These are phyloP conservation scores for Geotrupes spiniger DNA, from an alignment of 2,888 invertebrate species.

Conservation along the genomic window DNA sequence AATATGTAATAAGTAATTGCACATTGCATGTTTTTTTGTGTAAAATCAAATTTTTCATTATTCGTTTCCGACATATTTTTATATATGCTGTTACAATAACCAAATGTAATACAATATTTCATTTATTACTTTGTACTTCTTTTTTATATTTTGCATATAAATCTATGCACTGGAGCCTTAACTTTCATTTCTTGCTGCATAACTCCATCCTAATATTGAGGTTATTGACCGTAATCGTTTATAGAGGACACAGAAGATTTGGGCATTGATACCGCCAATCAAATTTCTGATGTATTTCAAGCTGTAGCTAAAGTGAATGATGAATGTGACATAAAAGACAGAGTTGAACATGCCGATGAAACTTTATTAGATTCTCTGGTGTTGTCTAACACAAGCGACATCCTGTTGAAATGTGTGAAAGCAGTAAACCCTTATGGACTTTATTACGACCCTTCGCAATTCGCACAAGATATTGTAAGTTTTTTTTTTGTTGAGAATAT, in stretches of 20 bases:
- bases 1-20: neutral
- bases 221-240: slow-evolving; percentile 9
- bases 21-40: slow-evolving; percentile 2
- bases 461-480: slow-evolving; percentile 53
- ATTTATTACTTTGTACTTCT: no score
- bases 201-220: no score
- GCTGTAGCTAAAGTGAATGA: slow-evolving; percentile 37
- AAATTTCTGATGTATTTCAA: slow-evolving; percentile 37
- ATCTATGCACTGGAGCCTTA: no score
- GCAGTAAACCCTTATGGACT: slow-evolving; percentile 48
- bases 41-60: no score
- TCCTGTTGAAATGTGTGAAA: slow-evolving; percentile 41
- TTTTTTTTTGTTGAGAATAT: slow-evolving; percentile 9
- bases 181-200: no score
- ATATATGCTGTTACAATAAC: no score
- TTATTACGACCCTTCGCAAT: slow-evolving; percentile 52
- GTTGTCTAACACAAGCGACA: slow-evolving; percentile 40
- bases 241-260: slow-evolving; percentile 33
- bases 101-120: no score
- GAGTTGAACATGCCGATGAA: slow-evolving; percentile 43
- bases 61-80: no score
- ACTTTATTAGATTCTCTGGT: slow-evolving; percentile 42
- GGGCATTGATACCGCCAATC: slow-evolving; percentile 33
- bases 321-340: slow-evolving; percentile 35
- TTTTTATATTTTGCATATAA: no score